These are phyloP conservation scores for Aricia agestis DNA, from an alignment of 1,140 invertebrate genomes.

Conservation along the genomic window DNA sequence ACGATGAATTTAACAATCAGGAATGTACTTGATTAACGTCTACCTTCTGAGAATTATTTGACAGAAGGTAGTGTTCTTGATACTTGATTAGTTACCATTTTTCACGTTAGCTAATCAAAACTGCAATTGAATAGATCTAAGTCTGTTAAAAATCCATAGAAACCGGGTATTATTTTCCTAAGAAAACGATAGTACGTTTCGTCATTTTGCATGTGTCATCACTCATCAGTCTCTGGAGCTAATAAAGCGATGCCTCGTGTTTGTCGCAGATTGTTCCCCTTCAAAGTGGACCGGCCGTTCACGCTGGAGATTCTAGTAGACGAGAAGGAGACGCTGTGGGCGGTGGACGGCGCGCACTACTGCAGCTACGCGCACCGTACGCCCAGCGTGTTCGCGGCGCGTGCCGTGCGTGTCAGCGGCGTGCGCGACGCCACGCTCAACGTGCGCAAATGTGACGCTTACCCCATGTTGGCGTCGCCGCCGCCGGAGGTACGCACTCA, in stretches of 20 bases:
- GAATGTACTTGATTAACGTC: no score
- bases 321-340: slow-evolving; percentile 55
- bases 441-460: slow-evolving; percentile 50
- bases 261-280: slow-evolving; percentile 56
- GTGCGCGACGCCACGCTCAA: slow-evolving; percentile 50
- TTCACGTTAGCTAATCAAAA: no score
- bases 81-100: no score
- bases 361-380: slow-evolving; percentile 54
- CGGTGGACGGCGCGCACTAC: slow-evolving; percentile 60
- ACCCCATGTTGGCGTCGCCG: slow-evolving; percentile 45
- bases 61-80: no score
- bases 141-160: no score
- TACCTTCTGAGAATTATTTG: no score
- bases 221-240: no score
- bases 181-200: no score
- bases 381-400: slow-evolving; percentile 42
- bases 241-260: neutral
- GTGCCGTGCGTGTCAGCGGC: slow-evolving; percentile 61
- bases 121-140: no score
- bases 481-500: slow-evolving; percentile 39
- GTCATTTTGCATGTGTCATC: no score
- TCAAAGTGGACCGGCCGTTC: slow-evolving; percentile 52
- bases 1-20: no score
- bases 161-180: no score
- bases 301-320: slow-evolving; percentile 57